Base-by-base conservation (phyloP, 2,113 vertebrate species). In the Sebastes fasciatus region DNA sequence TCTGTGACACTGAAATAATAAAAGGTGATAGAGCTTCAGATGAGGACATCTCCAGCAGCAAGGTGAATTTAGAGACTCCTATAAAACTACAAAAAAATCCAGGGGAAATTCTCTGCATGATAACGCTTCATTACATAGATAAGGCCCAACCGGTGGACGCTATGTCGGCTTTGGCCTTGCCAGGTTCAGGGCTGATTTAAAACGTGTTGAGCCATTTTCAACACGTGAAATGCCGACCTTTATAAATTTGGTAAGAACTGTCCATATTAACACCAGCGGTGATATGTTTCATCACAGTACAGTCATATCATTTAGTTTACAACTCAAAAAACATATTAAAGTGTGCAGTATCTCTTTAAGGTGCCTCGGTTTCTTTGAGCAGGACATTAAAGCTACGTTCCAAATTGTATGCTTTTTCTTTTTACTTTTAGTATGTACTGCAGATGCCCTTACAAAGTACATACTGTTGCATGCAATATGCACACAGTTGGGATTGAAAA, bases 1-100 rank as follows among this genome's bases (percentile, higher is more conserved):
- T 42, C 4, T 57, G 17, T 85, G 74, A 70, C 26, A 83, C 26
- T 60, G 19, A 79, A 74, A 74, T 45, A 23, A 75, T 54, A 45
- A 46, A 77, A 74, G 14, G 40, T 66, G 49, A 73, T 7, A 1
- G 42, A 9, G 8, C 8, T 70, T 21, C 19, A 71, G 82, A 34
- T 43, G 6, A 72, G 21, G 12, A 48, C 66, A 48, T 8, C 23
- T 69, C 26, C 12, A 78, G 34, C 26, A 71, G 4, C 8, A 58
- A 63, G 52, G 19, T 77, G 13, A 84, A 67, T 63, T 72, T 34
- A 4, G 0, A 45, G n/a, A 61, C 23, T 65, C 13, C 1, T 5
- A 46, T 74, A 69, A 19, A 13, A 54, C 11, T 8, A 51, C 17
- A 23, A 11, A 52, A 57, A 4, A 67, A 34, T 34, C 34, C 34